These are phyloP conservation scores for Nipponacmea schrenckii DNA, from an alignment of 2,888 invertebrate genomes.

Conservation along the genomic window DNA sequence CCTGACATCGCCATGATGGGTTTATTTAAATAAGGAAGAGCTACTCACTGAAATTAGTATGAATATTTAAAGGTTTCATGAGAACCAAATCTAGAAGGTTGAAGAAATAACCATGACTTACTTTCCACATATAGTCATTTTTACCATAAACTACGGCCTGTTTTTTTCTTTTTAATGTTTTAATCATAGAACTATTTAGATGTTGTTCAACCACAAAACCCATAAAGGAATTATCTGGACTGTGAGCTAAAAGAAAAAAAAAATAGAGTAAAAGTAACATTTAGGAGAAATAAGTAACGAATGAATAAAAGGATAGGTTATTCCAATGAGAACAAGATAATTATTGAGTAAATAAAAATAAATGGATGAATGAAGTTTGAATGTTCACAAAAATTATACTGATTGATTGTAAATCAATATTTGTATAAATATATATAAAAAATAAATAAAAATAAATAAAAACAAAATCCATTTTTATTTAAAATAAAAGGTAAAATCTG, in stretches of 20 bases:
- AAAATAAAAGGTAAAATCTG: no score
- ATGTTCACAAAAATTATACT: no score
- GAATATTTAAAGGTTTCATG: no score
- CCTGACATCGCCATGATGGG: no score
- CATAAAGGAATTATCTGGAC: slow-evolving; percentile 70
- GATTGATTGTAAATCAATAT: no score
- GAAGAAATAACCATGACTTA: slow-evolving; percentile 27
- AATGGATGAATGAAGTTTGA: no score
- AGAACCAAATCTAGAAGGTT: no score
- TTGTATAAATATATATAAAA: no score
- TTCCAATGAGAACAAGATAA: neutral
- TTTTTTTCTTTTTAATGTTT: slow-evolving; percentile 45
- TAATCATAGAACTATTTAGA: slow-evolving; percentile 44
- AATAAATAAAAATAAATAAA: no score
- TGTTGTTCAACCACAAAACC: slow-evolving; percentile 69
- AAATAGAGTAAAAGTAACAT: neutral
- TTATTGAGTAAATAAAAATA: neutral
- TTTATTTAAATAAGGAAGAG: no score
- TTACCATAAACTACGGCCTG: slow-evolving; percentile 69
- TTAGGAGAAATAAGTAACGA: neutral
- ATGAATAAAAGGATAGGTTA: neutral
- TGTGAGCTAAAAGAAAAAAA: slow-evolving; percentile 65
- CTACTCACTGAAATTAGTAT: no score
- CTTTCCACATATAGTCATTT: slow-evolving; percentile 69
- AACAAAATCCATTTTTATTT: no score